Conservation (phyloP, 92 coral and sea anemone species). For the Paragorgia papillata region DNA sequence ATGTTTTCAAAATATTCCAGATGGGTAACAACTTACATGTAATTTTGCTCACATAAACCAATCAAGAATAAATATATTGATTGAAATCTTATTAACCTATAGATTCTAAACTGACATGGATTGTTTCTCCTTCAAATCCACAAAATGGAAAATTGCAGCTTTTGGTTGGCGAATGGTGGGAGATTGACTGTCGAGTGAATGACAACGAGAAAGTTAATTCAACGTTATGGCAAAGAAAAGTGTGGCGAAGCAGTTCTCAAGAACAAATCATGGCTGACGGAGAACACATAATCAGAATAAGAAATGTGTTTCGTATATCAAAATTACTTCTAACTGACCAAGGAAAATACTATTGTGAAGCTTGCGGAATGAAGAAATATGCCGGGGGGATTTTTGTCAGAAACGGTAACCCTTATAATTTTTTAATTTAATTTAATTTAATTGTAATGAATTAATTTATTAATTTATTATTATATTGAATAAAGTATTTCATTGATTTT, state of each 20-base stretch:
- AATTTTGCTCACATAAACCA: no score
- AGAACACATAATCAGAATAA: not conserved
- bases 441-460: not conserved
- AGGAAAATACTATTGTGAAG: conserved; percentile 65
- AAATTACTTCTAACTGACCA: conserved; percentile 47
- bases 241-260: not conserved
- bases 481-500: no score
- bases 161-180: conserved; percentile 34
- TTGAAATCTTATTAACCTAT: no score
- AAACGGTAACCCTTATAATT: conserved; percentile 1
- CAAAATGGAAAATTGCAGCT: not conserved
- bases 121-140: not conserved
- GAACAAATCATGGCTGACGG: not conserved
- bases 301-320: conserved; percentile 44
- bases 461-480: no score
- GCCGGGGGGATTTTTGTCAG: conserved; percentile 2
- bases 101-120: not conserved
- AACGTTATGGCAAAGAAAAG: conserved; percentile 4
- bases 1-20: no score
- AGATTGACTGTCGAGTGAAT: conserved; percentile 15
- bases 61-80: no score
- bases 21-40: no score
- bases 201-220: not conserved
- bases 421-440: conserved; percentile 18
- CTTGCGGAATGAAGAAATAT: conserved; percentile 5